A percentile compares a stretch with the other conserved stretches of the same genome.
phyloP scores from a whole-genome alignment of 2,113 vertebrate genomes.

The Pseudonaja textilis region DNA sequence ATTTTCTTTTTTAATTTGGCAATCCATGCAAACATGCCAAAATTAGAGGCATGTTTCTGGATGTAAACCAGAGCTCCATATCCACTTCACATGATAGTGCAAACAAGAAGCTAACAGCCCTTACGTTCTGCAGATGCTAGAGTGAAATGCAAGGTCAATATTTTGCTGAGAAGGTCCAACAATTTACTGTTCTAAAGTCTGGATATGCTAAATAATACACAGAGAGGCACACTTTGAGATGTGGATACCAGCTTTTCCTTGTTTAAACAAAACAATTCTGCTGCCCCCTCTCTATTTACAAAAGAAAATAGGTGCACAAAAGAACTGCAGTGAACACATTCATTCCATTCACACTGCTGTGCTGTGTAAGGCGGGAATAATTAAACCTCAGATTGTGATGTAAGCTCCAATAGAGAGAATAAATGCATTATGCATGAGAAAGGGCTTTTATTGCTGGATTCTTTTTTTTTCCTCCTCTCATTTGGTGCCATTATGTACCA shows the following conservation, averaged over 20 bases:
- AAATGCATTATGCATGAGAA: constrained; percentile 74
- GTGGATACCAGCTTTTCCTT: constrained; percentile 25
- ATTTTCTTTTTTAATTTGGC: not conserved
- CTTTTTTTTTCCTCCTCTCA: constrained; percentile 57
- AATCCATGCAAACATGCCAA: not conserved
- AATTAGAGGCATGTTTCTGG: not conserved
- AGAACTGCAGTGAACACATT: constrained; percentile 67
- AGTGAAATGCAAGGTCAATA: constrained; percentile 55
- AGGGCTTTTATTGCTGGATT: constrained; percentile 66
- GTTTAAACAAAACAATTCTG: constrained; percentile 39
- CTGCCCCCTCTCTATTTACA: constrained; percentile 53
- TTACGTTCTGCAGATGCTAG: constrained; percentile 54
- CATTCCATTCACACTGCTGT: constrained; percentile 69
- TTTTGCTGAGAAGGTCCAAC: constrained; percentile 43
- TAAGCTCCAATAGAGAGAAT: constrained; percentile 67
- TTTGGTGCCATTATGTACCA: constrained; percentile 72
- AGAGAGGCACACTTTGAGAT: constrained; percentile 53
- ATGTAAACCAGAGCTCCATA: not conserved
- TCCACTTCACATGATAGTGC: not conserved
- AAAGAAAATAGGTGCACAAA: constrained; percentile 60
- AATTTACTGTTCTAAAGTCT: constrained; percentile 22
- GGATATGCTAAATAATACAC: constrained; percentile 25
- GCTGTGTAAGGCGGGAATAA: constrained; percentile 75
- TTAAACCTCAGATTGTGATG: constrained; percentile 80
- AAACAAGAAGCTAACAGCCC: constrained; percentile 21